A percentile compares a stretch with the other conserved stretches of the same genome.
These are phyloP conservation scores for Pionites leucogaster DNA, from an alignment of 2,113 vertebrate species.

Conservation along the genomic window DNA sequence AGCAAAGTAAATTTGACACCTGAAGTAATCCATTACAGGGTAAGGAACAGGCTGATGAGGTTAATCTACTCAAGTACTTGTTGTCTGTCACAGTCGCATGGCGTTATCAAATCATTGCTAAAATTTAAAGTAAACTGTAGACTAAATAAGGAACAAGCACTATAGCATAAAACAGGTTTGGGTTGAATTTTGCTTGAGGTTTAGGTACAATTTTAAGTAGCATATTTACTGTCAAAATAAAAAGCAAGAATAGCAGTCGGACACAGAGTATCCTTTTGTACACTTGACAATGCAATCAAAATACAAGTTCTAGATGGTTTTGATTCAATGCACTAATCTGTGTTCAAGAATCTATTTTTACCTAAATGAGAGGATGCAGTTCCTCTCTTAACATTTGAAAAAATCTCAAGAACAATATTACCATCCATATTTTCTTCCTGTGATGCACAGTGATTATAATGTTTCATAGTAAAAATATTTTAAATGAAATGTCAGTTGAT, in stretches of 20 bases:
- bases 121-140: neutral
- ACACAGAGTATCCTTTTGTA: accelerated
- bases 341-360: neutral
- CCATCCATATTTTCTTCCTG: neutral
- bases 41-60: neutral
- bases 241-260: neutral
- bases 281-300: neutral
- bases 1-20: neutral
- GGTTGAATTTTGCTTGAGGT: neutral
- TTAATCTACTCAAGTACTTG: neutral
- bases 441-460: neutral
- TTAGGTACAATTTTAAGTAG: neutral
- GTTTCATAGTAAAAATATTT: neutral
- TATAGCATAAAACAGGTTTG: accelerated
- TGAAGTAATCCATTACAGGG: neutral
- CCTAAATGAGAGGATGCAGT: neutral
- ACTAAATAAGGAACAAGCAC: neutral
- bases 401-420: neutral
- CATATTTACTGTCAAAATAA: neutral
- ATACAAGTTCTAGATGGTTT: neutral
- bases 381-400: neutral
- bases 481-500: neutral
- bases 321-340: neutral
- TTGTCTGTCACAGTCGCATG: neutral
- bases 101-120: neutral